A percentile compares a stretch with the other conserved stretches of the same genome.
phyloP scores from a whole-genome alignment of 2,113 vertebrate genomes.

The Cepphus grylle region DNA sequence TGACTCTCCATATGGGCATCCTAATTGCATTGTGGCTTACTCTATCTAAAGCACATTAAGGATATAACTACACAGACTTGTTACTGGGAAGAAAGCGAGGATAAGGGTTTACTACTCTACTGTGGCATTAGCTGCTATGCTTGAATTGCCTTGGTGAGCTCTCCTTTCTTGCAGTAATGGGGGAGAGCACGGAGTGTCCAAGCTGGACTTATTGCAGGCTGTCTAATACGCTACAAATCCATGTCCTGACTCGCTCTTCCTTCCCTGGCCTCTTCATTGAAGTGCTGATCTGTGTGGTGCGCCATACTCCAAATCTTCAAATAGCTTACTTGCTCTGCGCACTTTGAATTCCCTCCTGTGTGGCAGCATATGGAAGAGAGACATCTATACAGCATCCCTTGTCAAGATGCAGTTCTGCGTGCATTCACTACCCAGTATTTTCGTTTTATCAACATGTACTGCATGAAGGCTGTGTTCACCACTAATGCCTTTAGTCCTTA shows the following conservation, averaged over 20 bases:
- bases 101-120: neutral
- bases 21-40: slow-evolving; percentile 59
- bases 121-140: neutral
- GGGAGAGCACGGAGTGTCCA: neutral
- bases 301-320: neutral
- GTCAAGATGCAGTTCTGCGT: neutral
- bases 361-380: neutral
- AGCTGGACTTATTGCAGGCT: neutral
- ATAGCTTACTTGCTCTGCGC: neutral
- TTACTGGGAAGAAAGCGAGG: neutral
- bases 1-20: slow-evolving; percentile 63
- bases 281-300: neutral
- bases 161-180: neutral
- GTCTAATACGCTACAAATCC: neutral
- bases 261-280: neutral
- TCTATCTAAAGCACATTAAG: slow-evolving; percentile 51
- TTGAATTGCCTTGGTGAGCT: neutral
- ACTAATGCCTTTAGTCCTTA: neutral
- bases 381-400: neutral
- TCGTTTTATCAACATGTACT: neutral
- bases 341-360: neutral
- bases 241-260: neutral
- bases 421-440: neutral
- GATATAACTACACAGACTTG: slow-evolving; percentile 10
- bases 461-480: neutral